These are phyloP conservation scores for Rhabdornis inornatus DNA, from an alignment of 2,113 vertebrate species.

Conservation along the genomic window DNA sequence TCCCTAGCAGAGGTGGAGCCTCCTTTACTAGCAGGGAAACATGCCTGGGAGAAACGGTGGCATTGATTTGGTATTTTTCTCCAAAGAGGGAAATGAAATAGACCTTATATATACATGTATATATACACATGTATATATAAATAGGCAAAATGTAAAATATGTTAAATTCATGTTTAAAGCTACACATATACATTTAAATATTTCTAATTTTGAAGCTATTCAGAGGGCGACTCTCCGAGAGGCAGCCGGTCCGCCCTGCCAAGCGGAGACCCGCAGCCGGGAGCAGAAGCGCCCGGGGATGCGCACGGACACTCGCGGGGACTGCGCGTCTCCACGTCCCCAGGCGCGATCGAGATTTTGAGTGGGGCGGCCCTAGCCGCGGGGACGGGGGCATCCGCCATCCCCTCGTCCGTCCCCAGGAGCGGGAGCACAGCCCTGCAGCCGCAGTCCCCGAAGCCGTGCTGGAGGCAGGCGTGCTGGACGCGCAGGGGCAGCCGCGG, in stretches of 20 bases:
- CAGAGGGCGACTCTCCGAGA: not conserved
- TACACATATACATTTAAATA: not conserved
- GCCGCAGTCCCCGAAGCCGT: not conserved
- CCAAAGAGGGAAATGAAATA: not conserved
- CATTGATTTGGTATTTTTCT: constrained; percentile 2
- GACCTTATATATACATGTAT: too few species aligned
- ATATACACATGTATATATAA: not conserved
- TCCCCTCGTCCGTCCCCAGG: not conserved
- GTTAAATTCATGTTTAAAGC: not conserved
- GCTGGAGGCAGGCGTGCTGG: not conserved
- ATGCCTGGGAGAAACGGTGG: constrained; percentile 47
- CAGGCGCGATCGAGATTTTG: not conserved
- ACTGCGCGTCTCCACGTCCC: not conserved
- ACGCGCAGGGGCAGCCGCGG: not conserved
- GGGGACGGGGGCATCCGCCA: too few species aligned
- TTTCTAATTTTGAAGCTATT: not conserved
- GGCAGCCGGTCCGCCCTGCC: not conserved
- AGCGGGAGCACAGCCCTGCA: not conserved
- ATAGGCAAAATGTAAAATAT: not conserved
- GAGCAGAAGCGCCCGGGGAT: not conserved
- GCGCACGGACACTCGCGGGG: not conserved
- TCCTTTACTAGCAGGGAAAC: constrained; percentile 65
- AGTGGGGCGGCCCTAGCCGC: not conserved
- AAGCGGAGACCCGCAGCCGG: not conserved
- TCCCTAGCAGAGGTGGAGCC: constrained; percentile 55